phyloP scores from a whole-genome alignment of 2,888 invertebrate genomes.

The Empis livida region DNA sequence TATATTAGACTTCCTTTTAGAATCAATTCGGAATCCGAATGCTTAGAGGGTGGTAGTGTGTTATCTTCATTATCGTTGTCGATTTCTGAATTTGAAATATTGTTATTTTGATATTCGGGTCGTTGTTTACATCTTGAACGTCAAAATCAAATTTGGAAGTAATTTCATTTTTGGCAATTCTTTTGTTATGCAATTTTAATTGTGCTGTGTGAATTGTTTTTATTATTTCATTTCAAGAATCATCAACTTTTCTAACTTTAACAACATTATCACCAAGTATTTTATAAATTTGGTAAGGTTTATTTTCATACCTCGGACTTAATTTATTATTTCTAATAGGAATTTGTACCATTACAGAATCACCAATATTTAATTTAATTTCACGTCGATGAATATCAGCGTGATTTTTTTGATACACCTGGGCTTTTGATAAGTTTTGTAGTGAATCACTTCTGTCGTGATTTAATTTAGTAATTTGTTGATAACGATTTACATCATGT shows the following conservation, averaged over 20 bases:
- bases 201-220: background rate
- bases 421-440: background rate
- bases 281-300: background rate
- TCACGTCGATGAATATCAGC: background rate
- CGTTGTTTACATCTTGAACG: no score
- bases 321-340: background rate
- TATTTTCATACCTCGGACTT: background rate
- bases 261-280: conserved; percentile 1
- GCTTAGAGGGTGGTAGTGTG: no score
- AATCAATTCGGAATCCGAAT: no score
- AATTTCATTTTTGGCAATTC: no score
- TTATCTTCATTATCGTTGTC: no score
- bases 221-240: background rate
- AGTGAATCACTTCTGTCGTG: background rate
- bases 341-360: background rate
- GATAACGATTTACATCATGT: background rate
- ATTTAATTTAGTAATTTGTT: background rate
- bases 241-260: conserved; percentile 1
- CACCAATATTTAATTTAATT: background rate
- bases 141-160: no score
- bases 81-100: no score
- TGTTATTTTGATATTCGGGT: no score
- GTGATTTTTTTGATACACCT: background rate
- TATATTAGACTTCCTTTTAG: no score
- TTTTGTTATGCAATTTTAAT: no score